These are phyloP conservation scores for Pluvianellus socialis DNA, from an alignment of 2,113 vertebrate genomes.

Conservation along the genomic window DNA sequence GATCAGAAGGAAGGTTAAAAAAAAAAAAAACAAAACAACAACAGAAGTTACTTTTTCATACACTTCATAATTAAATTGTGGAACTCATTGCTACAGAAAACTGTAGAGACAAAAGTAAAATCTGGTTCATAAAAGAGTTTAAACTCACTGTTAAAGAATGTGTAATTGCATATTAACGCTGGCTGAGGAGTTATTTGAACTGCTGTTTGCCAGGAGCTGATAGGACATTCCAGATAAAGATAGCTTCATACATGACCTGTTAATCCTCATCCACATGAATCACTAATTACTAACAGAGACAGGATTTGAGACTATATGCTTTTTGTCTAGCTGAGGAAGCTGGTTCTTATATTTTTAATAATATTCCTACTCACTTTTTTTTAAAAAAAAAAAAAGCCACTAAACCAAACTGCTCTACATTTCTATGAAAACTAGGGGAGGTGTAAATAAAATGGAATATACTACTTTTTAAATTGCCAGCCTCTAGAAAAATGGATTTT, in stretches of 20 bases:
- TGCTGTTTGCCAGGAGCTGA: neutral
- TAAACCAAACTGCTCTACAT: neutral
- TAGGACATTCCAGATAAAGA: neutral
- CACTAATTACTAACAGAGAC: neutral
- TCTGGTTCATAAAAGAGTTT: neutral
- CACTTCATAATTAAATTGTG: neutral
- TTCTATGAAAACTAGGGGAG: neutral
- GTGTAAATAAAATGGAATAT: neutral
- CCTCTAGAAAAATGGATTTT: neutral
- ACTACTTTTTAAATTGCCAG: neutral
- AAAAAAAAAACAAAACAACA: neutral
- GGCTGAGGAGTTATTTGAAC: neutral
- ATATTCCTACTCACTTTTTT: neutral
- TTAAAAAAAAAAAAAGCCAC: neutral
- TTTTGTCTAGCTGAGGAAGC: neutral
- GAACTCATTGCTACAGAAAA: neutral
- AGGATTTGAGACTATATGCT: neutral
- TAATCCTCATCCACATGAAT: neutral
- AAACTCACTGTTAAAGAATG: neutral
- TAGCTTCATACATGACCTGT: neutral
- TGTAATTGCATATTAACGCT: neutral
- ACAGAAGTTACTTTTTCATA: neutral
- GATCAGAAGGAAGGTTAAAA: neutral
- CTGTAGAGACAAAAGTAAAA: neutral
- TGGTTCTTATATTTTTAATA: neutral